Conservation (phyloP, 2,888 invertebrate genomes). For the Melanotus villosus region DNA sequence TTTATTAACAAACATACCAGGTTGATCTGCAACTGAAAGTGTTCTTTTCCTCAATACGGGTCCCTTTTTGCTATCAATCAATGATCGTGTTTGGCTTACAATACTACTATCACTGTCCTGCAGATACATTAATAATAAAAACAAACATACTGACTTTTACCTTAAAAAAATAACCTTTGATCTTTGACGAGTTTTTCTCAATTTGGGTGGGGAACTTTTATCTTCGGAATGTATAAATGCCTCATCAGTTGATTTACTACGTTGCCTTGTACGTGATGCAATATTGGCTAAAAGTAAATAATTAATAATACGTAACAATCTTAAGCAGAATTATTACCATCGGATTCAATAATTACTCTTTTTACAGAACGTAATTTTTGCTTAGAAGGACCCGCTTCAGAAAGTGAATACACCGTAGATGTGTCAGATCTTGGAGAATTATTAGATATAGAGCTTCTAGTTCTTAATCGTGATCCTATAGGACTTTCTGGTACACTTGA, state of each 20-base stretch:
- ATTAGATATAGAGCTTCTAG: conserved; percentile 52
- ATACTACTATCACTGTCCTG: too few relatives aligned
- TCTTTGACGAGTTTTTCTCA: conserved; percentile 29
- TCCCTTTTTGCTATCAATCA: too few relatives aligned
- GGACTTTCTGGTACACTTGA: conserved; percentile 51
- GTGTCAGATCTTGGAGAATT: conserved; percentile 23
- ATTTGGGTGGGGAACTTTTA: conserved; percentile 12
- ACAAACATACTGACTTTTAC: too few relatives aligned
- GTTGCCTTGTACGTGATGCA: conserved; percentile 7
- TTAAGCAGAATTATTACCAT: background rate
- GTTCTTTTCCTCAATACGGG: too few relatives aligned
- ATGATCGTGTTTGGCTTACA: too few relatives aligned
- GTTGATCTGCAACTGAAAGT: too few relatives aligned
- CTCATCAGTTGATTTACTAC: conserved; percentile 26
- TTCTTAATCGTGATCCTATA: conserved; percentile 45
- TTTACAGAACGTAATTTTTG: background rate
- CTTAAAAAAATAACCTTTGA: too few relatives aligned
- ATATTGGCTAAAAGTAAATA: background rate
- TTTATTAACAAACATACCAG: too few relatives aligned
- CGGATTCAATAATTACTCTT: background rate
- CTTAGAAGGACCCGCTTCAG: conserved; percentile 6
- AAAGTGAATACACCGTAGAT: conserved; percentile 35
- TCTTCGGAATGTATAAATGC: conserved; percentile 1
- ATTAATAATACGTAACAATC: background rate
- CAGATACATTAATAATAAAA: too few relatives aligned